Percentiles rank a stretch among this genome's conserved stretches.
Evolutionary conservation across 1,140 invertebrate species (phyloP).

Genomic region (Camponotus pennsylvanicus): DNA sequence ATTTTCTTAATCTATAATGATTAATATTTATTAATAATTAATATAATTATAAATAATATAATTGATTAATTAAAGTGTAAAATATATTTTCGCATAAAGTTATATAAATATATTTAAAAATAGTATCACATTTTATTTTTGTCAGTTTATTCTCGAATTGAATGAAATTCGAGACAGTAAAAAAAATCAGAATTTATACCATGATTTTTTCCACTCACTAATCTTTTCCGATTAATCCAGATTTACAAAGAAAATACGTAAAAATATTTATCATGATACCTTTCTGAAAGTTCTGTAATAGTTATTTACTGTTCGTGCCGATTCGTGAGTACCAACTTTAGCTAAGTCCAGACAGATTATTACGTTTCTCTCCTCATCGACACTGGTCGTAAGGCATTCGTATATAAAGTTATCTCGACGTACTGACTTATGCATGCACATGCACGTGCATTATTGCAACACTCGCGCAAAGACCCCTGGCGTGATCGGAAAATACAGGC

Average conservation of each 20-base stretch:
- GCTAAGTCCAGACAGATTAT: conserved; percentile 34
- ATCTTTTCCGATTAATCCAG: too few species aligned
- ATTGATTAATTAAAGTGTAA: too few species aligned
- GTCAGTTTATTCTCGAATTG: too few species aligned
- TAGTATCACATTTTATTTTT: too few species aligned
- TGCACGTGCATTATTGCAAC: conserved; percentile 29
- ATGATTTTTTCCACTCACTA: too few species aligned
- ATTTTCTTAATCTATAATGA: too few species aligned
- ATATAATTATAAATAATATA: too few species aligned
- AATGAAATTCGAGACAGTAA: too few species aligned
- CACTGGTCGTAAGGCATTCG: neutral
- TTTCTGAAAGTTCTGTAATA: neutral
- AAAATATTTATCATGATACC: neutral
- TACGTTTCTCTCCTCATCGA: neutral
- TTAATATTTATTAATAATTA: too few species aligned
- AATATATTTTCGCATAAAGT: too few species aligned
- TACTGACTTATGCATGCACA: conserved; percentile 25
- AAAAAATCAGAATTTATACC: too few species aligned
- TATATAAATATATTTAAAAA: too few species aligned
- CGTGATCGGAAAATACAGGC: conserved; percentile 32
- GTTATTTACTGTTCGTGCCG: neutral
- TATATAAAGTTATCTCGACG: conserved; percentile 22
- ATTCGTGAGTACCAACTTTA: conserved; percentile 29
- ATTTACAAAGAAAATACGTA: neutral
- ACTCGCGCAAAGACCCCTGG: neutral